phyloP scores from a whole-genome alignment of 2,797 vertebrate genomes.

The Rhabdomys pumilio region DNA sequence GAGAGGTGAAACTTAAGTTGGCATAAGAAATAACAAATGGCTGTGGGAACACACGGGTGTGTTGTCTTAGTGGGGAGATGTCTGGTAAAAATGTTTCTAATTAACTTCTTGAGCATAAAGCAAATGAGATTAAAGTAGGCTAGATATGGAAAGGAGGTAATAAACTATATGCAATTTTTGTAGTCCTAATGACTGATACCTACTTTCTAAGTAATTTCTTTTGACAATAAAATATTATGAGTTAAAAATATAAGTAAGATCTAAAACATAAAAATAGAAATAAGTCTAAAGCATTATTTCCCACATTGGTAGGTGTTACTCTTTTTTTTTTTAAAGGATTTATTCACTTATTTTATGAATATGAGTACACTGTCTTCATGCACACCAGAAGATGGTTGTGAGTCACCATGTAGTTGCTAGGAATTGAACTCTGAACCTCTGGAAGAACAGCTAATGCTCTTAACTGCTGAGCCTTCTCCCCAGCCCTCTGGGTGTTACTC shows the following conservation, averaged over 20 bases:
- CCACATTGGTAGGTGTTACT: neutral
- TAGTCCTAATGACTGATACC: neutral
- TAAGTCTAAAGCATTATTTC: constrained; percentile 29
- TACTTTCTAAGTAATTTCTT: constrained; percentile 53
- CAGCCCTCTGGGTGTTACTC: neutral
- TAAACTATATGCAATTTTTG: neutral
- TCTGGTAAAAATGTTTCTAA: constrained; percentile 57
- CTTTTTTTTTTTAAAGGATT: neutral
- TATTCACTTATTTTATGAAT: neutral
- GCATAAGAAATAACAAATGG: constrained; percentile 52
- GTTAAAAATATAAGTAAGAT: constrained; percentile 41
- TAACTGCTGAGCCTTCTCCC: neutral
- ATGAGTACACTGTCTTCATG: neutral
- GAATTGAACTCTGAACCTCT: neutral
- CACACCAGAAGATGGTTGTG: neutral
- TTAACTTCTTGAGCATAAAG: constrained; percentile 54
- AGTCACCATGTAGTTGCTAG: neutral
- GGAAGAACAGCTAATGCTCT: neutral
- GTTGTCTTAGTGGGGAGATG: constrained; percentile 50
- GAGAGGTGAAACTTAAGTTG: constrained; percentile 66
- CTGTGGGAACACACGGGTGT: constrained; percentile 22
- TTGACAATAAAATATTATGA: constrained; percentile 52
- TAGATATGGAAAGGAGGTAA: constrained; percentile 30
- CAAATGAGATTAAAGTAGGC: constrained; percentile 47
- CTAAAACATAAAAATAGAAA: neutral